phyloP scores from a whole-genome alignment of 2,888 invertebrate genomes.

The Callosobruchus maculatus region DNA sequence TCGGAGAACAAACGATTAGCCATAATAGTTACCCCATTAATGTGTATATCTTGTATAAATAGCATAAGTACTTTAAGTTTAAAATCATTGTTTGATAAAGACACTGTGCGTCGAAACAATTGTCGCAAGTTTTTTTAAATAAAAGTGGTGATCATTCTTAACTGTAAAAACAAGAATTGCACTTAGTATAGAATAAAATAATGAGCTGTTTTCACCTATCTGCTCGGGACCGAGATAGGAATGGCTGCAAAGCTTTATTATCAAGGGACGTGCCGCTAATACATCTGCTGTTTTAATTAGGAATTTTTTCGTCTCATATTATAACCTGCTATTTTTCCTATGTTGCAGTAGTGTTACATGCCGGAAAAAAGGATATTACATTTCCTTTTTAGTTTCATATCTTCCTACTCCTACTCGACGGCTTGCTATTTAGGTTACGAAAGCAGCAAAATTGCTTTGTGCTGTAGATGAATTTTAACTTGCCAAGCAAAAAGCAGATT shows the following conservation, averaged over 20 bases:
- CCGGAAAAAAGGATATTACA: background rate
- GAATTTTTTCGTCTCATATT: background rate
- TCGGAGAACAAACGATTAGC: no score
- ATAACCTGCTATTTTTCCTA: background rate
- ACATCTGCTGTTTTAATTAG: background rate
- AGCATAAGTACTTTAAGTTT: no score
- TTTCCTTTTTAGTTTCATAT: background rate
- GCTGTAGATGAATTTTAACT: no score
- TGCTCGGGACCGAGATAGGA: background rate
- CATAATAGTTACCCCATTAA: no score
- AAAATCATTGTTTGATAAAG: no score
- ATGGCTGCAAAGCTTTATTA: background rate
- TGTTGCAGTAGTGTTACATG: background rate
- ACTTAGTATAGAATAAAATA: background rate
- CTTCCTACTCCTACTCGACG: background rate
- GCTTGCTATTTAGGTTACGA: background rate
- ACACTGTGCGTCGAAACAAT: no score
- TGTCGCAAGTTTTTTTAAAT: no score
- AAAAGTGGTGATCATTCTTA: no score
- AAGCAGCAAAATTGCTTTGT: no score
- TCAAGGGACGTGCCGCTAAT: background rate
- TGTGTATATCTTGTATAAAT: no score
- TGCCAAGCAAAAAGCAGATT: no score
- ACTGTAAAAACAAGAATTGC: no score
- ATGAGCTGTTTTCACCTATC: background rate